Evolutionary conservation across 92 coral and sea anemone species (phyloP).

Genomic region (Paragorgia papillata): DNA sequence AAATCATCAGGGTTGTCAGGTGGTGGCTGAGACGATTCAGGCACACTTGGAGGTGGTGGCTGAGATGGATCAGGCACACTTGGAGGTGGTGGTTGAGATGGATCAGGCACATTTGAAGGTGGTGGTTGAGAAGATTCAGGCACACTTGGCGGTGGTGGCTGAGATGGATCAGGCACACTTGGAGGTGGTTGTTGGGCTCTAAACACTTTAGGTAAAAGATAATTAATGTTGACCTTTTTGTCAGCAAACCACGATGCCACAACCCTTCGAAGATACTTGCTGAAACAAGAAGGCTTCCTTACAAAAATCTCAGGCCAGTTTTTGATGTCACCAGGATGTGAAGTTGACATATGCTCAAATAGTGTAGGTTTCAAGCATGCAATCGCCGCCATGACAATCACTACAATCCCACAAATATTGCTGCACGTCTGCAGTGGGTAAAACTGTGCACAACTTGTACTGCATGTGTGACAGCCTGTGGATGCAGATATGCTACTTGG

Average conservation of each 20-base stretch:
- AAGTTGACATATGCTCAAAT: constrained; percentile 2
- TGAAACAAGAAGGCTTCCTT: constrained; percentile 44
- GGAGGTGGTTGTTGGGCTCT: background rate
- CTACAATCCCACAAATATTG: constrained; percentile 42
- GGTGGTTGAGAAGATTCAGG: too few species aligned
- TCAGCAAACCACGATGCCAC: constrained; percentile 47
- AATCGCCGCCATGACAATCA: constrained; percentile 35
- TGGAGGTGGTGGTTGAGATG: too few species aligned
- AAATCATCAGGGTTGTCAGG: background rate
- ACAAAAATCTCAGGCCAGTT: constrained; percentile 12
- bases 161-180: background rate
- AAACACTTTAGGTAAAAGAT: constrained; percentile 34
- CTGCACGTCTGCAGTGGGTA: constrained; percentile 44
- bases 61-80: too few species aligned
- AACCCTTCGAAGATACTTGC: constrained; percentile 51
- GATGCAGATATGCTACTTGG: constrained; percentile 10
- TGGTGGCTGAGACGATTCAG: too few species aligned
- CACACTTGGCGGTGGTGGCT: too few species aligned
- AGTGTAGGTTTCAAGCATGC: constrained; percentile 19
- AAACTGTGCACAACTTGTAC: constrained; percentile 4
- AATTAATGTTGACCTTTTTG: constrained; percentile 21
- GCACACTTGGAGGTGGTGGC: too few species aligned
- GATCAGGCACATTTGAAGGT: too few species aligned
- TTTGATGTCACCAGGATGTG: background rate
- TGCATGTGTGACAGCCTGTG: constrained; percentile 21